Conservation (phyloP, 2,888 invertebrate species). For the Tenodera sinensis region DNA sequence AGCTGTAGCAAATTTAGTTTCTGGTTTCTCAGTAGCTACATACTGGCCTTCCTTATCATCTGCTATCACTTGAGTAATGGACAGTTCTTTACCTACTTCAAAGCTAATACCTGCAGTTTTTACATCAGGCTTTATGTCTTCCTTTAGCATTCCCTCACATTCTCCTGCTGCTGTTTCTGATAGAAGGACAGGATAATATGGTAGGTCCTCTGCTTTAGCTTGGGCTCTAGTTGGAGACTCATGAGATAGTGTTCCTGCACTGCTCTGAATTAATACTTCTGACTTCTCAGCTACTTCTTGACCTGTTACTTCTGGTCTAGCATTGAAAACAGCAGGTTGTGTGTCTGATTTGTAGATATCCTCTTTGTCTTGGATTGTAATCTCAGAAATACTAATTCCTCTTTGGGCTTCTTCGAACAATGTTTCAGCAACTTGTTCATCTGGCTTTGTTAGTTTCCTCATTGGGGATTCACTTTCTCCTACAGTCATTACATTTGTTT, state of each 20-base stretch:
- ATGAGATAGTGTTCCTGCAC: constrained; percentile 43
- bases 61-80: constrained; percentile 48
- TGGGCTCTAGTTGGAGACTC: constrained; percentile 49
- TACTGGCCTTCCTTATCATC: constrained; percentile 47
- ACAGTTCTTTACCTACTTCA: constrained; percentile 43
- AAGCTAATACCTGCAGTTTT: constrained; percentile 46
- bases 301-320: constrained; percentile 47
- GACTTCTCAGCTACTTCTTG: constrained; percentile 52
- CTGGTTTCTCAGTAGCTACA: constrained; percentile 40
- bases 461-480: constrained; percentile 58
- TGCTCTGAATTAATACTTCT: constrained; percentile 49
- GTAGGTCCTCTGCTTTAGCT: constrained; percentile 49
- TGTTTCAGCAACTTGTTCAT: constrained; percentile 47
- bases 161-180: constrained; percentile 45
- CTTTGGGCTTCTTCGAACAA: constrained; percentile 43
- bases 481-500: constrained; percentile 53
- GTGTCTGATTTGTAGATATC: constrained; percentile 40
- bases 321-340: constrained; percentile 45
- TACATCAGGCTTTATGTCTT: constrained; percentile 41
- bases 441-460: constrained; percentile 43
- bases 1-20: constrained; percentile 43
- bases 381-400: constrained; percentile 40
- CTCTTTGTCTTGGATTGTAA: constrained; percentile 39
- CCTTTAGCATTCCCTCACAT: constrained; percentile 45
- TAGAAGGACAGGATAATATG: constrained; percentile 51